phyloP scores from a whole-genome alignment of 2,888 invertebrate genomes.

The Galerucella pusilla region DNA sequence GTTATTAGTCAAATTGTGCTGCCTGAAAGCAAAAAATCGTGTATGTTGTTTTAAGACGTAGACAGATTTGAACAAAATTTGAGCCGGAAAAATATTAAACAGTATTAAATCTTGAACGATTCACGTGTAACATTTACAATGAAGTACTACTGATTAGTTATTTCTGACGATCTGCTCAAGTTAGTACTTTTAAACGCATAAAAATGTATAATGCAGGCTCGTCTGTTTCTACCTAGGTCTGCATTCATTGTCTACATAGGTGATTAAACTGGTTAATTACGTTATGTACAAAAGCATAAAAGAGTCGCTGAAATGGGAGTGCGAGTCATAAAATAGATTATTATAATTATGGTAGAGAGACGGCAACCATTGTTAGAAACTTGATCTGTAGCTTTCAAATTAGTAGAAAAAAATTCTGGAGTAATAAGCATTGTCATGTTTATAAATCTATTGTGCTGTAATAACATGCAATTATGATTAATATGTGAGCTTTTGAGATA shows the following conservation, averaged over 20 bases:
- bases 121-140: background rate
- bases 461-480: background rate
- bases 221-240: background rate
- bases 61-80: too few relatives aligned
- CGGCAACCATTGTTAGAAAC: conserved; percentile 12
- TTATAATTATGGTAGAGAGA: conserved; percentile 9
- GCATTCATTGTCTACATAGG: conserved; percentile 1
- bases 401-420: background rate
- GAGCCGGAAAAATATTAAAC: background rate
- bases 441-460: background rate
- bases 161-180: background rate
- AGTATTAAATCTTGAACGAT: background rate
- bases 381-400: conserved; percentile 7
- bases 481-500: background rate
- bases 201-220: background rate
- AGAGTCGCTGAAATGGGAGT: conserved; percentile 12
- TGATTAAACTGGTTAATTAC: conserved; percentile 3
- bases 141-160: background rate
- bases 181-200: background rate
- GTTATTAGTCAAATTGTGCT: too few relatives aligned
- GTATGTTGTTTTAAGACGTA: too few relatives aligned
- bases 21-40: too few relatives aligned
- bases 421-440: conserved; percentile 1
- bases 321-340: conserved; percentile 1
- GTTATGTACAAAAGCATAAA: background rate